Evolutionary conservation across 2,113 vertebrate genomes (phyloP), one percentile per base, ranked within the genome.

Genomic region (Ia io): DNA sequence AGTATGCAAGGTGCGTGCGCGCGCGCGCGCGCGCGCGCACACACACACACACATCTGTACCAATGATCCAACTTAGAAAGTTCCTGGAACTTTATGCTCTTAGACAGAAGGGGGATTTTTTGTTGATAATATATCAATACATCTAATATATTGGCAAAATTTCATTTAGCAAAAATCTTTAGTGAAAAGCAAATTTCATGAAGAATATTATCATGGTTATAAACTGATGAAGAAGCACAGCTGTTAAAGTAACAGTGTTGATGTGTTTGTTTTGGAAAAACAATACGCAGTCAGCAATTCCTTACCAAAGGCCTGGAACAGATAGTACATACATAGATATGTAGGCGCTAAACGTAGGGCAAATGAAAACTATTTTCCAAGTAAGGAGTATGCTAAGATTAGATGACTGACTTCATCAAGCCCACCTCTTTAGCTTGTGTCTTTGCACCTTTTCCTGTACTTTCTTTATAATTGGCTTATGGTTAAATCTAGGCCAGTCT

Each of bases 181-280:
- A 93, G 30, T 78, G n/a, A 78, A 96, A 88, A 92, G 47, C 25
- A 91, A 92, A 70, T 86, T 95, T 96, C n/a, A 42, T 84, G 61
- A 89, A 86, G 61, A 79, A 84, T 76, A 74, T 94, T 51, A 90
- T 17, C 3, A 63, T 90, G 56, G 51, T 74, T 91, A 93, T 85
- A 93, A 96, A 91, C 78, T 94, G 69, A 94, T 18, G 63, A 86
- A 94, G 83, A 93, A 93, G 70, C 74, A 91, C 61, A 91, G 79
- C 56, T 95, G 69, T 95, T 79, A 74, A 88, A 93, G 59, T 83
- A 86, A 82, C 44, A 94, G 30, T 49, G 53, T 76, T 86, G 83
- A 77, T 51, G 6, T n/a, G 42, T 63, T 74, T 77, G 71, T 53
- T 95, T 96, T 87, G 51, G 74, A 86, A 76, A 89, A 96, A 86